phyloP scores from a whole-genome alignment of 2,888 invertebrate genomes.

The Hartigia nigra region DNA sequence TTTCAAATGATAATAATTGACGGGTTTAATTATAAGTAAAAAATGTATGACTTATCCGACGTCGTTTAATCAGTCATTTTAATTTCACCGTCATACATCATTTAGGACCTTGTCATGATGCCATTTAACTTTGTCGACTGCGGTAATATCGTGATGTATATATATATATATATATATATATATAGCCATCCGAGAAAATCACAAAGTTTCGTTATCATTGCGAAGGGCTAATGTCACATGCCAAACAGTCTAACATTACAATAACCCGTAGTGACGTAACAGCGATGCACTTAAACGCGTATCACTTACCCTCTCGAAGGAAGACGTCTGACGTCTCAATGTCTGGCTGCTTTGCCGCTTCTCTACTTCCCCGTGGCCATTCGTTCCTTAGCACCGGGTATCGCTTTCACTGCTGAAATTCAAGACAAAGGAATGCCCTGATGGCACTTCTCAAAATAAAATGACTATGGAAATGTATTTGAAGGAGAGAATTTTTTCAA shows the following conservation, averaged over 20 bases:
- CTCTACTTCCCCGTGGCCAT: constrained; percentile 18
- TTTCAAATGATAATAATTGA: neutral
- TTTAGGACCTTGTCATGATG: constrained; percentile 27
- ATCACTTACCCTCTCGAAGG: constrained; percentile 55
- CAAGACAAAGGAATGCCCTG: constrained; percentile 45
- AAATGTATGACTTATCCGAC: neutral
- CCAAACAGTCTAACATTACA: constrained; percentile 42
- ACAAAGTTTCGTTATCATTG: neutral
- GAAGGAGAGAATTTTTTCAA: neutral
- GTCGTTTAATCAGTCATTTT: neutral
- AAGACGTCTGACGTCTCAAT: constrained; percentile 46
- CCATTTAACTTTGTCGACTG: constrained; percentile 34
- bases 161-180: constrained; percentile 10
- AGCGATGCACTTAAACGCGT: constrained; percentile 52
- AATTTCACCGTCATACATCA: neutral
- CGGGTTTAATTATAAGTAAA: neutral
- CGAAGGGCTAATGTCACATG: neutral
- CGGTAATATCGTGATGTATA: neutral
- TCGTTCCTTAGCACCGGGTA: constrained; percentile 39
- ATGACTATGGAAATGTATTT: neutral
- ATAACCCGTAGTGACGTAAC: constrained; percentile 27
- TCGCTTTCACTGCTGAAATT: constrained; percentile 55
- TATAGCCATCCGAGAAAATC: neutral
- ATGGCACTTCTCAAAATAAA: constrained; percentile 2
- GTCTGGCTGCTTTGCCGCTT: constrained; percentile 28